Conservation (phyloP, 37 sponge, comb jelly and placozoan genomes). For the Cliona cf. orientalis region DNA sequence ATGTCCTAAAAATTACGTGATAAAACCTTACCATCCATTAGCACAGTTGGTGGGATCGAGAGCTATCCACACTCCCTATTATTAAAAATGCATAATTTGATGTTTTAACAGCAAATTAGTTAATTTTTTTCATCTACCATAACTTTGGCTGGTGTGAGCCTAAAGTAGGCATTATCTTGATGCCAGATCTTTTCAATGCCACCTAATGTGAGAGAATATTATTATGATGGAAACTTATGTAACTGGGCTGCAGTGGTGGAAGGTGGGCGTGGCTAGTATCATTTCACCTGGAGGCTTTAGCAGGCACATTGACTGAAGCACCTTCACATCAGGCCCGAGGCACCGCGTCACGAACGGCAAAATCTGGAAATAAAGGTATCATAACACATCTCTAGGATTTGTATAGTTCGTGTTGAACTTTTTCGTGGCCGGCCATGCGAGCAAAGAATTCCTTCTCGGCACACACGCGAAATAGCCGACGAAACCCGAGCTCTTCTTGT, state of each 20-base stretch:
- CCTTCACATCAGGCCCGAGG: constrained; percentile 54
- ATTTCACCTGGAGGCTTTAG: constrained; percentile 62
- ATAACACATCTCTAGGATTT: not conserved
- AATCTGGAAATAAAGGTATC: constrained; percentile 15
- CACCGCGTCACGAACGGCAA: not conserved
- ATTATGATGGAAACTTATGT: not conserved
- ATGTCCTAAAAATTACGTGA: no score
- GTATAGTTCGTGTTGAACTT: constrained; percentile 2
- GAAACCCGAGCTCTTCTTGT: constrained; percentile 35
- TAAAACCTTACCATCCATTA: constrained; percentile 63
- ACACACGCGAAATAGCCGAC: constrained; percentile 60
- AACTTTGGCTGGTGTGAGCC: constrained; percentile 54
- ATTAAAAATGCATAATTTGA: not conserved
- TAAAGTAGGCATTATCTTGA: constrained; percentile 79
- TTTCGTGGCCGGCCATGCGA: constrained; percentile 42
- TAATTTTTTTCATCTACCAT: constrained; percentile 29
- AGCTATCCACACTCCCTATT: constrained; percentile 73
- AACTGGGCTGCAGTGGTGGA: not conserved
- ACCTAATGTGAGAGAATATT: constrained; percentile 20
- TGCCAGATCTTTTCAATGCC: constrained; percentile 68
- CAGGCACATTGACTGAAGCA: constrained; percentile 74
- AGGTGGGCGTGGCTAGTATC: not conserved
- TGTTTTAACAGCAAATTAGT: not conserved
- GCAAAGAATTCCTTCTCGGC: constrained; percentile 26
- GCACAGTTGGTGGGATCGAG: constrained; percentile 46